Base-by-base conservation (phyloP, 2,797 vertebrate genomes). In the Sebastes iracundus region DNA sequence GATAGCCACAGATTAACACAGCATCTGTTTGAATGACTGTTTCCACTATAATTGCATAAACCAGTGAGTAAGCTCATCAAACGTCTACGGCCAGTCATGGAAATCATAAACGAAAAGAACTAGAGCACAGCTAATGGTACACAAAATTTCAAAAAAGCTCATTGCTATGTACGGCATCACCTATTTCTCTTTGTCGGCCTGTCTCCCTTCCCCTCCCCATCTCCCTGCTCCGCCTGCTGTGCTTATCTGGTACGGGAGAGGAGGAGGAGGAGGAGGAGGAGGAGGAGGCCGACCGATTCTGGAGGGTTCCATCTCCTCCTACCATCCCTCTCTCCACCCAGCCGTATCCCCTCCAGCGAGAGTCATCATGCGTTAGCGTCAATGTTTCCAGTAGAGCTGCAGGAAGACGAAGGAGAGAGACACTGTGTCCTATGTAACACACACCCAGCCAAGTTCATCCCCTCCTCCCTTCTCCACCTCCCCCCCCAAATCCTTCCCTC, bases 311-410 rank as follows among this genome's bases (percentile, higher is more conserved):
- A 77, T 90, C 84, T 82, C 80, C 65, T 76, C 66, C 81, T 56
- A 78, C 81, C 79, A 32, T 90, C 81, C 77, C 58, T 80, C 56
- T 68, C 85, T 89, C 79, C 84, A 78, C 79, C 79, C 87, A 67
- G 65, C 82, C 73, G 16, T 61, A 46, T 79, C 71, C 89, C 93
- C 92, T 84, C 81, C 79, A 90, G 93, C 76, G 2, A 83, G 74
- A 92, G 93, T 94, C 93, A 84, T 82, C 78, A 78, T 72, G 87
- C 13, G 77, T 95, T 93, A 94, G 84, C 67, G 66, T 94, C 94
- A 94, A 66, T 73, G 80, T 81, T 77, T 76, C 77, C 81, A 86
- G 77, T 23, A 52, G 73, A 79, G 84, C 88, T 75, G 85, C 72
- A 77, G 75, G 84, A 84, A 76, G 82, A 80, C 16, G 77, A 74